Base-by-base conservation (phyloP, 2,797 vertebrate species). In the Rhinatrema bivittatum region DNA sequence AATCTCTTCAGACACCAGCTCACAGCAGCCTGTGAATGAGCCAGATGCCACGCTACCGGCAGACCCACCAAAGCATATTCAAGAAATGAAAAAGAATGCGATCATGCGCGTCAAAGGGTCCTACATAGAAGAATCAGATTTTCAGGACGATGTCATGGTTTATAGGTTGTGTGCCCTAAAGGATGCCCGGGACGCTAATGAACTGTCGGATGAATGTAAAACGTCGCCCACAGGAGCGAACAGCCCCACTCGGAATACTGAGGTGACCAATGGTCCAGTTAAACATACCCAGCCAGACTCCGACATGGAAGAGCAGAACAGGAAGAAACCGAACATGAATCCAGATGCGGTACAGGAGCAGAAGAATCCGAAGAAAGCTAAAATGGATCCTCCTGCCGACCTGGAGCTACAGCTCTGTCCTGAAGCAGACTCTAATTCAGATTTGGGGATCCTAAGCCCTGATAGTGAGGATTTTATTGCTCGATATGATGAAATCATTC, bases 111-210 rank as follows among this genome's bases (percentile, higher is more conserved):
- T 98, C 10, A 94, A 90, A 60, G 96, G 90, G 13, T 84, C 93
- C 8, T 98, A 98, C 43, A 82, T 94, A 2, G 96, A 99, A 46
- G 96, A 99, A 50, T 89, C 88, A 0, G 96, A 99, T 56, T 99
- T 99, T 47, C 90, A 97, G 72, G 91, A 98, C 5, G 94, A 98
- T 7, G 87, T 91, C 60, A 90, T 93, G 81, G 91, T 97, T 32
- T 99, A 98, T 15, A 73, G 93, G 52, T 78, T 99, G 4, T 89
- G 93, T 11, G 93, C 96, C 1, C 76, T 90, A 68, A 97, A 90
- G 60, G 91, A 97, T 48, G 31, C 70, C 10, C 65, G 62, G 7
- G 86, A 89, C 0, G 11, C 21, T 0, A 67, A 70, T 9, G 22
- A 10, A 5, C 45, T 14, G 15, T 56, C 70, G 62, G 55, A 54